phyloP scores from a whole-genome alignment of 2,797 vertebrate genomes.

The Okamejei kenojei region DNA sequence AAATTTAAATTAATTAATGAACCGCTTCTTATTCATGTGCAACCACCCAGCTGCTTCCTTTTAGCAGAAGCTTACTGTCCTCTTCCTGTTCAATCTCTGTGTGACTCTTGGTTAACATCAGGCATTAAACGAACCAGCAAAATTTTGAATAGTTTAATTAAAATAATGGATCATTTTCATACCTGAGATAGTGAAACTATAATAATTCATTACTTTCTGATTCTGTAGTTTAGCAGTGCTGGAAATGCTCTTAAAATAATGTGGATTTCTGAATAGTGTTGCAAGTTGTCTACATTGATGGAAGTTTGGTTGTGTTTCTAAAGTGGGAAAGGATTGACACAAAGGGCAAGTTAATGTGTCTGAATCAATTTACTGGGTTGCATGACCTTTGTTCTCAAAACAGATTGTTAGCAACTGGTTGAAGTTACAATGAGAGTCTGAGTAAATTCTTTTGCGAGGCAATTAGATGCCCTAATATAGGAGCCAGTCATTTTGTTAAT shows the following conservation, averaged over 20 bases:
- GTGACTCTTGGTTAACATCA: too few relatives aligned
- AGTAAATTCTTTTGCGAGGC: neutral
- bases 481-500: neutral
- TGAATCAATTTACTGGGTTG: neutral
- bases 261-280: neutral
- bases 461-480: neutral
- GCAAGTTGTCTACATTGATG: neutral
- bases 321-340: neutral
- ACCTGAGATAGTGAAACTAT: neutral
- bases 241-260: neutral
- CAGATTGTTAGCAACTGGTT: neutral
- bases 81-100: too few relatives aligned
- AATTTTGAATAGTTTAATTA: too few relatives aligned
- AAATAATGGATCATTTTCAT: neutral
- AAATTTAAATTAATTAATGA: too few relatives aligned
- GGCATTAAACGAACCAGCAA: neutral
- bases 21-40: too few relatives aligned
- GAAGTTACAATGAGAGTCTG: neutral
- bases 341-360: neutral
- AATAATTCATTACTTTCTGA: neutral
- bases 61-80: too few relatives aligned
- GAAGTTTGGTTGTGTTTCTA: neutral
- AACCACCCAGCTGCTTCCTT: too few relatives aligned
- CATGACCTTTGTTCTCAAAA: constrained; percentile 10
- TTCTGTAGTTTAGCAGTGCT: neutral